Percentiles rank a stretch among this genome's conserved stretches.
Conservation (phyloP, 1,140 invertebrate species). For the Trypoxylus dichotomus region DNA sequence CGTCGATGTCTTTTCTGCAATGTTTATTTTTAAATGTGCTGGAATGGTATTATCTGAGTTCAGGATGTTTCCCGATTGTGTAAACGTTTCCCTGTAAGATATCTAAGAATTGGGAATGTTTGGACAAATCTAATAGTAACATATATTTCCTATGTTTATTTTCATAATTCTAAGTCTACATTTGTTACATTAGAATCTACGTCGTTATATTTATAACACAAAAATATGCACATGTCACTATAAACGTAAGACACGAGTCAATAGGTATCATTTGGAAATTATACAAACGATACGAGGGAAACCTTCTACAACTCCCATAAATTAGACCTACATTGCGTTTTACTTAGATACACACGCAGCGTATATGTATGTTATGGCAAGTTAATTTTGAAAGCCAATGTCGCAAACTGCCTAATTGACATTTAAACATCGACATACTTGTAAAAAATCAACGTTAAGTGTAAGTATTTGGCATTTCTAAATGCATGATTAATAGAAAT, state of each 20-base stretch:
- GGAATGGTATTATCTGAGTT: background rate
- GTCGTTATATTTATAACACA: background rate
- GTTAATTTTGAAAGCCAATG: background rate
- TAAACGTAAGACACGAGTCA: background rate
- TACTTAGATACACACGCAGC: no score
- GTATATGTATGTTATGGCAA: background rate
- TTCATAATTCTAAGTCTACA: background rate
- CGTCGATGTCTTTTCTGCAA: background rate
- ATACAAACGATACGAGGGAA: background rate
- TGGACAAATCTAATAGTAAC: background rate
- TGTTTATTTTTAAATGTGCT: slow-evolving; percentile 11
- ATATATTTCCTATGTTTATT: slow-evolving; percentile 19
- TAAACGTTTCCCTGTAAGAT: background rate
- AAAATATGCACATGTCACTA: background rate
- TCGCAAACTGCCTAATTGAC: no score
- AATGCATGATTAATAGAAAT: no score
- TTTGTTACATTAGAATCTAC: background rate
- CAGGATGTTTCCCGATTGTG: slow-evolving; percentile 15
- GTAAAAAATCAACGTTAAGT: no score
- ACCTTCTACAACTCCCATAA: no score
- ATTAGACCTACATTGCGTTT: no score
- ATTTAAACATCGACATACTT: no score
- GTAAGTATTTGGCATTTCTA: no score
- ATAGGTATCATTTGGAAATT: background rate
- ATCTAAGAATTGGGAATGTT: background rate